These are phyloP conservation scores for Ceratitis capitata DNA, from an alignment of 1,140 invertebrate genomes.

Conservation along the genomic window DNA sequence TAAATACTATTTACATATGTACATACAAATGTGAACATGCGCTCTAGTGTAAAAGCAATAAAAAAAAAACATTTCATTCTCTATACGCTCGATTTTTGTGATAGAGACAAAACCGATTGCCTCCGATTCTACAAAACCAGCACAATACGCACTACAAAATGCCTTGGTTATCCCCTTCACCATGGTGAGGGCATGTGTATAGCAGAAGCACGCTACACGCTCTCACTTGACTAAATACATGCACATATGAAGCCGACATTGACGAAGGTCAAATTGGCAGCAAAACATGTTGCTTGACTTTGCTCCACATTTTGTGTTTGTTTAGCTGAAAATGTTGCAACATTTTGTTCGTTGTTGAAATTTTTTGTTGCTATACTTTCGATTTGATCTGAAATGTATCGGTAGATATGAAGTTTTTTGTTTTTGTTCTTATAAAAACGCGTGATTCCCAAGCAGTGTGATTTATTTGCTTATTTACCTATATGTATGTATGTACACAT, in stretches of 20 bases:
- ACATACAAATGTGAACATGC: not conserved
- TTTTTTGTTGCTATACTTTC: not conserved
- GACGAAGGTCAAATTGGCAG: not conserved
- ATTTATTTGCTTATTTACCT: not conserved
- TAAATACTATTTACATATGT: not conserved
- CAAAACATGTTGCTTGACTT: not conserved
- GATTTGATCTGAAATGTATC: too few relatives aligned
- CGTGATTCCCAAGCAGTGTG: not conserved
- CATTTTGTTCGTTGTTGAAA: not conserved
- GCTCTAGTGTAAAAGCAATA: not conserved
- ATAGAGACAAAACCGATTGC: not conserved
- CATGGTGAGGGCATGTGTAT: not conserved
- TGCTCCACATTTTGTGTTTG: not conserved
- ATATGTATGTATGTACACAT: not conserved
- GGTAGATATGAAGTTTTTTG: not conserved
- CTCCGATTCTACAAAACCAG: not conserved
- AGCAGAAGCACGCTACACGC: not conserved
- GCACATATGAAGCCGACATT: not conserved
- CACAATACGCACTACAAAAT: not conserved
- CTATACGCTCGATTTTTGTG: not conserved
- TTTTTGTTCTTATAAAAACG: not conserved
- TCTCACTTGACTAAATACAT: not conserved
- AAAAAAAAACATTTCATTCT: not conserved
- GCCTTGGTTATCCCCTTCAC: not conserved
- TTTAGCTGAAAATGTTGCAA: not conserved